Evolutionary conservation across 2,888 invertebrate species (phyloP).

Genomic region (Prosopocoilus inquinatus): DNA sequence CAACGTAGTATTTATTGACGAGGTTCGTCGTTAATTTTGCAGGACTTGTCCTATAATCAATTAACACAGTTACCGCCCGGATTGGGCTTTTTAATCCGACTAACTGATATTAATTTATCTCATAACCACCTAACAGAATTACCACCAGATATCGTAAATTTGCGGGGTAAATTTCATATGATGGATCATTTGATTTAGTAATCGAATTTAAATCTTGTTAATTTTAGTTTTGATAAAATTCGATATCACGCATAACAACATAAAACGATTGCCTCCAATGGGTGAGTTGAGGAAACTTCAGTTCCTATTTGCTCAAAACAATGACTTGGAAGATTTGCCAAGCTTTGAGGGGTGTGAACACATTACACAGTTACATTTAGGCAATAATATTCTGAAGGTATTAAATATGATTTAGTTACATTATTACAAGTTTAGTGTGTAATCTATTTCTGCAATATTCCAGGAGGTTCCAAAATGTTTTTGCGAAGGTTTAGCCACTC

Average conservation of each 20-base stretch:
- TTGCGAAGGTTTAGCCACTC: constrained; percentile 69
- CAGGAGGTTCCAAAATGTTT: constrained; percentile 70
- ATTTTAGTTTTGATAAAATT: constrained; percentile 65
- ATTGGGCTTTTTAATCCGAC: constrained; percentile 78
- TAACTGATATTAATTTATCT: constrained; percentile 70
- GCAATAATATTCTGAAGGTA: constrained; percentile 79
- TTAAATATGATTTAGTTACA: background rate
- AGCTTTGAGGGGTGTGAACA: constrained; percentile 72
- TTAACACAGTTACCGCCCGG: constrained; percentile 72
- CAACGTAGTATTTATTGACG: background rate
- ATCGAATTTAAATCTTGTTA: background rate
- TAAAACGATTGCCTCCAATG: constrained; percentile 62
- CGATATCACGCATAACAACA: constrained; percentile 71
- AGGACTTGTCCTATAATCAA: constrained; percentile 80
- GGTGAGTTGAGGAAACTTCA: constrained; percentile 74
- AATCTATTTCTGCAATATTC: constrained; percentile 29
- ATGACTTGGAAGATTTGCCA: constrained; percentile 74
- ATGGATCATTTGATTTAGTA: background rate
- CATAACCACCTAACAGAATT: constrained; percentile 72
- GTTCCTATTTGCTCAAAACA: constrained; percentile 76
- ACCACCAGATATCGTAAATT: constrained; percentile 78
- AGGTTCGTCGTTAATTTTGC: constrained; percentile 32
- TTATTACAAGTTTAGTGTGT: background rate
- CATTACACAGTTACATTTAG: constrained; percentile 77
- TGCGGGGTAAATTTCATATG: constrained; percentile 63